Evolutionary conservation across 2,888 invertebrate species (phyloP), one percentile per base, ranked within the genome.

Genomic region (Nomada goodeniana): DNA sequence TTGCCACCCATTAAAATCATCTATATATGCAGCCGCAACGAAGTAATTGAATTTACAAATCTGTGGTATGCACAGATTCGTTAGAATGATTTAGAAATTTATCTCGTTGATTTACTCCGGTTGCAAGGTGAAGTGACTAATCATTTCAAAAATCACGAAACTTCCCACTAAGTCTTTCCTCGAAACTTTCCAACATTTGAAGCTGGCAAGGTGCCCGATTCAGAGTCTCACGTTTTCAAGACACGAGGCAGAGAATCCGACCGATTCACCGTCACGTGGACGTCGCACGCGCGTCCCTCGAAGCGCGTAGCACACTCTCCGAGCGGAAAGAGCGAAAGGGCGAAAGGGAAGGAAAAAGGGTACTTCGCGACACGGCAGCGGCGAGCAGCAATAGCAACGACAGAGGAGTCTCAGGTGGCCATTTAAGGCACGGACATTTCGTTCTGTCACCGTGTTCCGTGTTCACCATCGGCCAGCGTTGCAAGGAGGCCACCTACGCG

Each of bases 381-480:
- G 80, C 73, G 60, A 63, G 59, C 69, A 75, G 79, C 81, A 52
- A 77, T 76, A 75, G 82, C 60, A 85, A 85, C 79, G 57, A 74
- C 86, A 68, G 75, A 75, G 63, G 80, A 86, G 85, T 79, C 82
- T 90, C 91, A 88, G 89, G 89, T 90, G 90, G 89, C 92, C 92
- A 92, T 93, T 92, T 93, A 93, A 92, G 92, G 92, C 90, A 87
- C 87, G 91, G 90, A 92, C 92, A 92, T 92, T 93, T 92, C 92
- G 92, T 92, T 92, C 92, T 92, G 92, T 93, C 92, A 93, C 92
- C 90, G 92, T 91, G 91, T 91, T 89, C 87, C 88, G 91, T 91
- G 91, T 92, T 91, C 90, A 86, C 81, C 90, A 84, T 87, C 80
- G 86, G 73, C 78, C 86, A 85, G 86, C 86, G 79, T 81, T 80